These are phyloP conservation scores for Syrphus vitripennis DNA, from an alignment of 2,888 invertebrate species.

Conservation along the genomic window DNA sequence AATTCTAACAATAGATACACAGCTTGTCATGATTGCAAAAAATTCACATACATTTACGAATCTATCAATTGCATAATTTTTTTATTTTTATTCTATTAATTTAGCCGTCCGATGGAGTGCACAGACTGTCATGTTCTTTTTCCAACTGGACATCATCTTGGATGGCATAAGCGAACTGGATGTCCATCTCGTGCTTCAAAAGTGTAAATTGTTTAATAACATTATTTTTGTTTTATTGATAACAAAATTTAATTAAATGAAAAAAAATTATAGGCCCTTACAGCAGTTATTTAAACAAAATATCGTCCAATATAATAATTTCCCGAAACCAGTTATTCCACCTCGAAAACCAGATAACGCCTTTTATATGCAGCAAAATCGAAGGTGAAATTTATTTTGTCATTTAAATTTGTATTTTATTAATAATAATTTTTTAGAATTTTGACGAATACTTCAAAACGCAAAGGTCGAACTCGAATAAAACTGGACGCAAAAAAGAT, in stretches of 20 bases:
- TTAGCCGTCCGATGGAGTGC: conserved; percentile 80
- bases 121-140: conserved; percentile 79
- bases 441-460: conserved; percentile 75
- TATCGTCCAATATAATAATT: conserved; percentile 80
- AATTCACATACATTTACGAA: no score
- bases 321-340: conserved; percentile 75
- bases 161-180: conserved; percentile 80
- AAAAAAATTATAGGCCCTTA: conserved; percentile 75
- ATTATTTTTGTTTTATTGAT: not conserved
- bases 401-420: not conserved
- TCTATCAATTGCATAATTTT: no score
- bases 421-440: conserved; percentile 43
- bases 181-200: conserved; percentile 80
- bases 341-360: conserved; percentile 77
- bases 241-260: not conserved
- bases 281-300: conserved; percentile 80
- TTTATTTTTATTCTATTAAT: no score
- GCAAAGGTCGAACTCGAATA: conserved; percentile 80
- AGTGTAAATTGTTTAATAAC: conserved; percentile 74
- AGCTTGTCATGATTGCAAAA: no score
- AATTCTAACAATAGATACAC: no score
- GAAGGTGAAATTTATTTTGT: conserved; percentile 74
- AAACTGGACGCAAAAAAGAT: conserved; percentile 80
- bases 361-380: conserved; percentile 77
- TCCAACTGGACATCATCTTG: conserved; percentile 80